Conservation (phyloP, 2,797 vertebrate genomes). For the Arrhamphus sclerolepis region DNA sequence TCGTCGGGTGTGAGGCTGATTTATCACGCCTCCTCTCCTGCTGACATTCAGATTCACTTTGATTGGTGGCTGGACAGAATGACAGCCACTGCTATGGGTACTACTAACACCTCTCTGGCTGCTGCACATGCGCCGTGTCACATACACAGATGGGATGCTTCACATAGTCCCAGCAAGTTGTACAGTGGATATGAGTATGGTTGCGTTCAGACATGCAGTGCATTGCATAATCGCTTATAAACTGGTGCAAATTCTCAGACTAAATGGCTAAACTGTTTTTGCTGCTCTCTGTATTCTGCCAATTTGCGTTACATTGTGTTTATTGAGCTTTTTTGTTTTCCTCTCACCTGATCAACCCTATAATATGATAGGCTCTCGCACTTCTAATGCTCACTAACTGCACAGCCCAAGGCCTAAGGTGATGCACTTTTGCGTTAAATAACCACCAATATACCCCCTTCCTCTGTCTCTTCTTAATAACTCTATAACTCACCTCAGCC, state of each 20-base stretch:
- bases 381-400: slow-evolving; percentile 56
- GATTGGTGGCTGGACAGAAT: slow-evolving; percentile 71
- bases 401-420: slow-evolving; percentile 55
- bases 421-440: slow-evolving; percentile 54
- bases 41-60: slow-evolving; percentile 80
- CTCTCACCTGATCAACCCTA: slow-evolving; percentile 63
- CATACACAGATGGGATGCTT: slow-evolving; percentile 19
- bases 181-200: slow-evolving; percentile 33
- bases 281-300: slow-evolving; percentile 40
- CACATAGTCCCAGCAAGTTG: slow-evolving; percentile 26
- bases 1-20: slow-evolving; percentile 76
- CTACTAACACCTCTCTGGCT: slow-evolving; percentile 10
- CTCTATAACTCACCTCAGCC: slow-evolving; percentile 79
- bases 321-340: slow-evolving; percentile 63
- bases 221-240: slow-evolving; percentile 29
- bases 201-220: slow-evolving; percentile 28
- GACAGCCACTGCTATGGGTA: slow-evolving; percentile 44
- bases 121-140: slow-evolving; percentile 18
- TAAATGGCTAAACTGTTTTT: slow-evolving; percentile 43
- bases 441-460: slow-evolving; percentile 38
- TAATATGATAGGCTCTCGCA: slow-evolving; percentile 67
- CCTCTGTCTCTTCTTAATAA: slow-evolving; percentile 72
- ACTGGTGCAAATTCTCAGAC: slow-evolving; percentile 25
- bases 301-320: slow-evolving; percentile 56
- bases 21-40: slow-evolving; percentile 77